A percentile compares a stretch with the other conserved stretches of the same genome.
phyloP scores from a whole-genome alignment of 1,140 invertebrate species.

The Daktulosphaira vitifoliae region DNA sequence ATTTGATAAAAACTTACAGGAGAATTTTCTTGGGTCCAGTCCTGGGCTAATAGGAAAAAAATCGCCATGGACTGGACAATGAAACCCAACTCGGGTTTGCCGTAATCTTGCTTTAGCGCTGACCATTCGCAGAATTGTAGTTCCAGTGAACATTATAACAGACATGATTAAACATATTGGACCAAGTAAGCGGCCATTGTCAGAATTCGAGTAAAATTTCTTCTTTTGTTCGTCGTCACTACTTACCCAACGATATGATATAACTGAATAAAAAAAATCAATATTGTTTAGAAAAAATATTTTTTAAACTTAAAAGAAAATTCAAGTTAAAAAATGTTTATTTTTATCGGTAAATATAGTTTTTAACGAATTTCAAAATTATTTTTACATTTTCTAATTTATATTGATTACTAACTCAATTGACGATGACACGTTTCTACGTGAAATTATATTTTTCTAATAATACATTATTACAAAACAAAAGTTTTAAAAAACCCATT shows the following conservation, averaged over 20 bases:
- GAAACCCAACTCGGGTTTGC: slow-evolving; percentile 61
- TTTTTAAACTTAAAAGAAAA: too few relatives aligned
- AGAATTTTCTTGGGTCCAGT: slow-evolving; percentile 30
- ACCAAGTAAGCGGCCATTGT: slow-evolving; percentile 60
- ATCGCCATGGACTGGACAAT: slow-evolving; percentile 66
- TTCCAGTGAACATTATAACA: slow-evolving; percentile 55
- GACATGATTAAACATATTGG: slow-evolving; percentile 63
- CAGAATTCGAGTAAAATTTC: slow-evolving; percentile 57
- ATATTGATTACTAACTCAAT: too few relatives aligned
- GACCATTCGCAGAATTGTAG: slow-evolving; percentile 53
- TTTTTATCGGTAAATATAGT: too few relatives aligned
- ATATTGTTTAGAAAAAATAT: too few relatives aligned
- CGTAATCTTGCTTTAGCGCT: slow-evolving; percentile 55
- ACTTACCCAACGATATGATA: slow-evolving; percentile 61
- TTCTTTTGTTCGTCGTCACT: slow-evolving; percentile 59
- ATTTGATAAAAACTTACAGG: slow-evolving; percentile 32
- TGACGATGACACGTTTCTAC: too few relatives aligned
- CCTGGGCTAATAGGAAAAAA: slow-evolving; percentile 52
- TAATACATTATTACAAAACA: too few relatives aligned
- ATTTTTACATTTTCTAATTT: too few relatives aligned
- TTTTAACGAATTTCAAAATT: too few relatives aligned
- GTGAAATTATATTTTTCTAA: too few relatives aligned
- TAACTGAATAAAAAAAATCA: too few relatives aligned
- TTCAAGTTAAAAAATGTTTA: too few relatives aligned
- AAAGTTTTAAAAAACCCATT: too few relatives aligned